phyloP scores from a whole-genome alignment of 1,140 invertebrate genomes.

The Oedothorax gibbosus region DNA sequence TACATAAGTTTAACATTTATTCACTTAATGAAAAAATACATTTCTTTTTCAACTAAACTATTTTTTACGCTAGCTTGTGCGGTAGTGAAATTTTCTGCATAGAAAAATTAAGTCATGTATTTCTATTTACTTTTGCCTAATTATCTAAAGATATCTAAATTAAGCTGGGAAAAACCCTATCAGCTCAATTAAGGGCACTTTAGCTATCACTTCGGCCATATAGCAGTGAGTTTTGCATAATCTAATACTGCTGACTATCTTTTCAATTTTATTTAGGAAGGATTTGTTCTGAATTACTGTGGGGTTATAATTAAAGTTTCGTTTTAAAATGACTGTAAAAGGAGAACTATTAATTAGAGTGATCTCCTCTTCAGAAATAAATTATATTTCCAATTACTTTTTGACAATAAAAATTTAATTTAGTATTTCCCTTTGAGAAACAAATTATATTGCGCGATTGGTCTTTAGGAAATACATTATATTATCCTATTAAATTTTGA shows the following conservation, averaged over 20 bases:
- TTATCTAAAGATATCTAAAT: slow-evolving; percentile 28
- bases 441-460: no score
- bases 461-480: no score
- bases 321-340: neutral
- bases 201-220: slow-evolving; percentile 54
- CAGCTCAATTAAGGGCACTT: slow-evolving; percentile 54
- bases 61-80: no score
- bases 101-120: no score
- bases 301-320: neutral
- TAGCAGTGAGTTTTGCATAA: slow-evolving; percentile 11
- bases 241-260: neutral
- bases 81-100: no score
- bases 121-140: neutral
- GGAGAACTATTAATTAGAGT: neutral
- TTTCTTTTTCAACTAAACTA: no score
- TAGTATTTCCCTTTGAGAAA: no score
- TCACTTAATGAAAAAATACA: no score
- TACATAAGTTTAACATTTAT: no score
- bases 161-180: slow-evolving; percentile 38
- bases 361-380: neutral
- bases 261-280: neutral
- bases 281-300: neutral
- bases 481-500: no score
- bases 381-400: neutral
- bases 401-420: no score